phyloP scores from a whole-genome alignment of 2,797 vertebrate species.

The Emydoidea blandingii region DNA sequence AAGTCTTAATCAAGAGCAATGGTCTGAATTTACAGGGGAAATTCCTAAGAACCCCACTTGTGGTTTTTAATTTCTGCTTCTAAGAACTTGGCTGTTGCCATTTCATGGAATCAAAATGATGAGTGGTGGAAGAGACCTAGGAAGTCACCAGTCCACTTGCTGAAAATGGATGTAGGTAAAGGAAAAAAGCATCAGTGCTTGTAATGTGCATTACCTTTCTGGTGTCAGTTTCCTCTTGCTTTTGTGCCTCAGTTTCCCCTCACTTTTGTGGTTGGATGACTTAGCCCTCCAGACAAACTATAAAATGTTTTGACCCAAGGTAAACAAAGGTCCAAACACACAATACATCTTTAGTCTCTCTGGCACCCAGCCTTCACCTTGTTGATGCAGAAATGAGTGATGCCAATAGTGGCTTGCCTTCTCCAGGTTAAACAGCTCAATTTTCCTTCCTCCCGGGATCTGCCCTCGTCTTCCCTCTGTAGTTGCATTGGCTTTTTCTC shows the following conservation, averaged over 20 bases:
- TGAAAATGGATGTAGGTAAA: constrained; percentile 20
- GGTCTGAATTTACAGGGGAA: constrained; percentile 44
- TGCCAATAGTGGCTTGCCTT: not conserved
- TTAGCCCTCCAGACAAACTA: not conserved
- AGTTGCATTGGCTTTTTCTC: not conserved
- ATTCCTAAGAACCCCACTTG: not conserved
- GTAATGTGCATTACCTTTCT: not conserved
- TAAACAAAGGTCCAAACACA: not conserved
- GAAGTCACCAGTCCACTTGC: constrained; percentile 11
- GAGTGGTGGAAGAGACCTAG: not conserved
- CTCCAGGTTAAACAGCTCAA: not conserved
- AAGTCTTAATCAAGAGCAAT: constrained; percentile 35
- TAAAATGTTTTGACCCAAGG: too few species aligned
- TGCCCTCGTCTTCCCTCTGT: not conserved
- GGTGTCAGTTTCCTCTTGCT: not conserved
- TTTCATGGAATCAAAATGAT: constrained; percentile 1
- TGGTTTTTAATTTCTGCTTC: not conserved
- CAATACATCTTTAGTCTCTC: not conserved
- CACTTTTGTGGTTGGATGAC: not conserved
- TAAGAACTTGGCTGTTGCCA: not conserved
- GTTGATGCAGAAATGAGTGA: not conserved
- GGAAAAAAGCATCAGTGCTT: not conserved
- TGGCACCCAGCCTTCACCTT: not conserved
- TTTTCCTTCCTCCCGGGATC: not conserved
- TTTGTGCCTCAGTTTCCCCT: not conserved